Percentiles rank a stretch among this genome's conserved stretches.
Conservation (phyloP, 2,113 vertebrate species). For the Ellobius talpinus region DNA sequence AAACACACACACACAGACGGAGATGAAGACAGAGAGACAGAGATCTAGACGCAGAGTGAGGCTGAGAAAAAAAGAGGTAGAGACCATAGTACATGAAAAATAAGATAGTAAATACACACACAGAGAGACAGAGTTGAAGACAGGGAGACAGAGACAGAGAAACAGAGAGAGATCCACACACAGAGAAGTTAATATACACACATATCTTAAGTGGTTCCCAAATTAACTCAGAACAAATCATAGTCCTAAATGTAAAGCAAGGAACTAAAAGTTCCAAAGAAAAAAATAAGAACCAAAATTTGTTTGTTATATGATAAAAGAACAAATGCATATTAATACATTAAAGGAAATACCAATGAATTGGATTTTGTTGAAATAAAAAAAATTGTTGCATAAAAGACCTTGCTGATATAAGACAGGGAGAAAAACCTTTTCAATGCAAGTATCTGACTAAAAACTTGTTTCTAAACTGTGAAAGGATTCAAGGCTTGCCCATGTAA, state of each 20-base stretch:
- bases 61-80: no score
- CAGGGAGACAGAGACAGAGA: not conserved
- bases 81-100: no score
- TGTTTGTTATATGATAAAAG: not conserved
- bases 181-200: not conserved
- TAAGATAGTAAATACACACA: not conserved
- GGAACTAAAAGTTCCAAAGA: not conserved
- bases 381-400: not conserved
- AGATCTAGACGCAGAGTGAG: no score
- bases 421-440: not conserved
- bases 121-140: not conserved
- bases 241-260: not conserved
- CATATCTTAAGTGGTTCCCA: not conserved
- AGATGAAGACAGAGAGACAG: not conserved
- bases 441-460: not conserved
- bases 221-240: not conserved
- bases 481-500: not conserved
- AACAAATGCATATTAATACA: not conserved
- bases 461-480: not conserved
- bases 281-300: not conserved
- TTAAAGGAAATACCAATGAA: not conserved
- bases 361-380: constrained; percentile 6
- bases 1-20: not conserved
- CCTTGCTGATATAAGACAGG: not conserved
- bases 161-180: not conserved